Conservation (phyloP, 1,140 invertebrate genomes). For the Drosophila kanapiae region DNA sequence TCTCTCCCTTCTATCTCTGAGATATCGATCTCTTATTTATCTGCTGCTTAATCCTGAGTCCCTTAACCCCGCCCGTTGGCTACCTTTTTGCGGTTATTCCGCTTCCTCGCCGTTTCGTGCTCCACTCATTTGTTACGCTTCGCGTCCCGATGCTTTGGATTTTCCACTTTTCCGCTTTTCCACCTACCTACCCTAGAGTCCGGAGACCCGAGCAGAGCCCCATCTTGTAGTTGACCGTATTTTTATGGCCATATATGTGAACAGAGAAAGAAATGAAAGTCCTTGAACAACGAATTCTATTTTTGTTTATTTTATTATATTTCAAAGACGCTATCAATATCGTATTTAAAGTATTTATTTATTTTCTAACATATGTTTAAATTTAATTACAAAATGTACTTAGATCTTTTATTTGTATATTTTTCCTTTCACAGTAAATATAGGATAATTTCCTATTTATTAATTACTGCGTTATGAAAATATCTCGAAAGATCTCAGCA, state of each 20-base stretch:
- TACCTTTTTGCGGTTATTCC: conserved; percentile 64
- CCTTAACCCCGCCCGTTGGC: conserved; percentile 16
- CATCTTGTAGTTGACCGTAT: conserved; percentile 33
- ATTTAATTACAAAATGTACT: not conserved
- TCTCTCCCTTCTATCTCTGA: not conserved
- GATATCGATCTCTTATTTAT: conserved; percentile 47
- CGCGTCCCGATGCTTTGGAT: conserved; percentile 14
- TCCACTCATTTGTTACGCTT: conserved; percentile 61
- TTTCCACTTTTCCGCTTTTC: conserved; percentile 8
- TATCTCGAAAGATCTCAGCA: no score
- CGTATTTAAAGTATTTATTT: not conserved
- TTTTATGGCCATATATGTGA: conserved; percentile 39
- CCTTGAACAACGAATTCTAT: no score
- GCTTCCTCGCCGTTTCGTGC: conserved; percentile 13
- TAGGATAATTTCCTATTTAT: no score
- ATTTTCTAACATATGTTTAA: not conserved
- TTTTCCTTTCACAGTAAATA: no score
- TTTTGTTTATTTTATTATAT: not conserved
- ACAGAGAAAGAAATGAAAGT: conserved; percentile 1
- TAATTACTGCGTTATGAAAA: no score
- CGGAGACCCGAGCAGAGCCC: not conserved
- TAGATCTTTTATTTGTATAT: not conserved
- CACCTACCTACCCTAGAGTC: not conserved
- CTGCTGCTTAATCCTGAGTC: conserved; percentile 32
- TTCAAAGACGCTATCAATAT: no score